A percentile compares a stretch with the other conserved stretches of the same genome.
Evolutionary conservation across 2,888 invertebrate genomes (phyloP).

Genomic region (Meiosimyza decipiens): DNA sequence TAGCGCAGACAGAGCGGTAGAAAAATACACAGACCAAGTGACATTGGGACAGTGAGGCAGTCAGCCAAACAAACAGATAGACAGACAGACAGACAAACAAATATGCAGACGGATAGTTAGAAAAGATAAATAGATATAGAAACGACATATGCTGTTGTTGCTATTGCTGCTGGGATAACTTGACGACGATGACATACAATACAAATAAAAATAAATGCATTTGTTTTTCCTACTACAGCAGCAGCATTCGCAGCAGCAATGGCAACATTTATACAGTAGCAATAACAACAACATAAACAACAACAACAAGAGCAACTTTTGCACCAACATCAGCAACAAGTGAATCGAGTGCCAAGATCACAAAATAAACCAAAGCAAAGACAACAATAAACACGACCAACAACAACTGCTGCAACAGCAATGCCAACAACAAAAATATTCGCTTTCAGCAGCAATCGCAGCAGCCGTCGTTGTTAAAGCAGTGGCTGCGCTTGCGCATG

Average conservation of each 20-base stretch:
- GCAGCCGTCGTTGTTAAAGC: conserved; percentile 15
- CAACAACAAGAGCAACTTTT: background rate
- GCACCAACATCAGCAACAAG: conserved; percentile 18
- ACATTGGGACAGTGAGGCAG: conserved; percentile 32
- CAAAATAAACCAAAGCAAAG: conserved; percentile 32
- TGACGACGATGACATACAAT: conserved; percentile 22
- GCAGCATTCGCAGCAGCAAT: conserved; percentile 8
- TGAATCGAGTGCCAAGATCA: conserved; percentile 39
- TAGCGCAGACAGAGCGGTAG: conserved; percentile 30
- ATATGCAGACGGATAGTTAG: conserved; percentile 19
- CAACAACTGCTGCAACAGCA: conserved; percentile 17
- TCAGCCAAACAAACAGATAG: conserved; percentile 5
- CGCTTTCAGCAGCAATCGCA: conserved; percentile 28
- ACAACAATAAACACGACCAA: conserved; percentile 30
- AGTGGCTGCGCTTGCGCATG: conserved; percentile 55
- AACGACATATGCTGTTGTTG: background rate
- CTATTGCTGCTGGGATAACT: background rate
- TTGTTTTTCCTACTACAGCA: conserved; percentile 20
- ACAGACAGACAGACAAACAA: conserved; percentile 35
- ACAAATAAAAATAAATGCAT: conserved; percentile 31
- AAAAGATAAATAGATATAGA: conserved; percentile 27
- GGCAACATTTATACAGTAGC: conserved; percentile 9
- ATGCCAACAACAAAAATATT: conserved; percentile 30
- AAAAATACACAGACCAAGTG: conserved; percentile 21
- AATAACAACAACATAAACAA: background rate